Percentiles rank a stretch among this genome's conserved stretches.
phyloP scores from a whole-genome alignment of 2,113 vertebrate genomes.

The Anolis carolinensis region DNA sequence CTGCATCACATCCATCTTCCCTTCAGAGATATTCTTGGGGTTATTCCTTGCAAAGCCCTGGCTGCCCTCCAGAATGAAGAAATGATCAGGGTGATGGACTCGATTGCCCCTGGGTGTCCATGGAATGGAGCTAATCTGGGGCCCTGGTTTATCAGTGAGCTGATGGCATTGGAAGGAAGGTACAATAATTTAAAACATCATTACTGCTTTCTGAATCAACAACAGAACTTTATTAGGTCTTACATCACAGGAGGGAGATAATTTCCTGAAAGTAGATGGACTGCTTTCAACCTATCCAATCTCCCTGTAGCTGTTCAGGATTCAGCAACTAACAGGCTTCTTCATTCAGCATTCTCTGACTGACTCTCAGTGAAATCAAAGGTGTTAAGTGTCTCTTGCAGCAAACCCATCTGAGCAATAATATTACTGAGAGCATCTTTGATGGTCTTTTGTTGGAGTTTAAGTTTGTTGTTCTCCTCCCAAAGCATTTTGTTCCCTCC shows the following conservation, averaged over 20 bases:
- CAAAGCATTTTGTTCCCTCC: slow-evolving; percentile 62
- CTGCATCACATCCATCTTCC: too few relatives aligned
- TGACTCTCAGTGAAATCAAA: slow-evolving; percentile 40
- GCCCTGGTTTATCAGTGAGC: too few relatives aligned
- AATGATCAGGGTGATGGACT: too few relatives aligned
- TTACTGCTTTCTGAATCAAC: neutral
- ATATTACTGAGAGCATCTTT: slow-evolving; percentile 71
- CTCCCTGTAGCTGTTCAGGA: slow-evolving; percentile 10
- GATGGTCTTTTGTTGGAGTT: slow-evolving; percentile 68
- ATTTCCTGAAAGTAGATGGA: neutral
- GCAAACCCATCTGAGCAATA: slow-evolving; percentile 61
- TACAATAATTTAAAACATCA: neutral
- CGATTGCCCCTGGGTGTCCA: too few relatives aligned
- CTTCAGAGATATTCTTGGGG: too few relatives aligned
- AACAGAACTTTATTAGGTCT: slow-evolving; percentile 43
- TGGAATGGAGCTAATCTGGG: too few relatives aligned
- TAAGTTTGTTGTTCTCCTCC: slow-evolving; percentile 70
- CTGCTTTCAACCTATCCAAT: neutral
- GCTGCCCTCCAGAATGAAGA: too few relatives aligned
- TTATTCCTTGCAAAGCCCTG: too few relatives aligned
- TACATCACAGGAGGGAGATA: slow-evolving; percentile 8
- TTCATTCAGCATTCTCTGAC: slow-evolving; percentile 37
- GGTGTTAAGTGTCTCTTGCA: slow-evolving; percentile 68
- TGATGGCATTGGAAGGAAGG: too few relatives aligned
- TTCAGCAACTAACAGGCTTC: slow-evolving; percentile 53